Conservation (phyloP, 2,797 vertebrate species). For the Pampus argenteus region DNA sequence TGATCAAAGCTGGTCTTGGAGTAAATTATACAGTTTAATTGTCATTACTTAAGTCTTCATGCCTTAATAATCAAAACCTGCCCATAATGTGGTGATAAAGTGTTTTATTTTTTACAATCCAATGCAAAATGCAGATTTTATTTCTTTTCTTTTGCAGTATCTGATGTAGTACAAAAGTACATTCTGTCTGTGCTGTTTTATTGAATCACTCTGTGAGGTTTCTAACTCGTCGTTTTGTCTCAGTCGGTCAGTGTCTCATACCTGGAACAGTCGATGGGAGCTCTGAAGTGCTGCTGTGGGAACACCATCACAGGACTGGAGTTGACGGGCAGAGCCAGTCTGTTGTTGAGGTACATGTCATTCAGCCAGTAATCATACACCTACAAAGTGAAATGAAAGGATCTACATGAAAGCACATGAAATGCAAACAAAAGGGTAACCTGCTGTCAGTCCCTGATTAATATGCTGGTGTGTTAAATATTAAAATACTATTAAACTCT, state of each 20-base stretch:
- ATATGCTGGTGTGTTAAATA: neutral
- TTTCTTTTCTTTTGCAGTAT: neutral
- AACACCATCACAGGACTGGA: constrained; percentile 97
- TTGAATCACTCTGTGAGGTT: neutral
- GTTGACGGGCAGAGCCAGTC: constrained; percentile 92
- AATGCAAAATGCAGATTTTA: neutral
- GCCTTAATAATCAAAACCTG: neutral
- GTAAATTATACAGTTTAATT: constrained; percentile 21
- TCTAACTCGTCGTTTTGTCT: constrained; percentile 1
- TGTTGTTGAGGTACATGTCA: constrained; percentile 98
- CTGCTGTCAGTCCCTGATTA: too few relatives aligned
- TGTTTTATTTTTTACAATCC: neutral
- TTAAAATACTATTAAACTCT: too few relatives aligned
- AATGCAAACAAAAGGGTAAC: too few relatives aligned
- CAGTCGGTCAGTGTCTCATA: constrained; percentile 55
- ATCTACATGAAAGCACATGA: neutral
- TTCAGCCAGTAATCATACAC: constrained; percentile 96
- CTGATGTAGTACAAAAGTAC: neutral
- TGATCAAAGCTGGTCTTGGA: constrained; percentile 31
- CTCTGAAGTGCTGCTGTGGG: constrained; percentile 90
- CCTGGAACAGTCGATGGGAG: constrained; percentile 91
- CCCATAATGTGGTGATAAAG: neutral
- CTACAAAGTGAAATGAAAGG: constrained; percentile 72
- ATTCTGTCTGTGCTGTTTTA: neutral
- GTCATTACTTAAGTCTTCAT: constrained; percentile 28